Conservation (phyloP, 2,113 vertebrate genomes). For the Anolis sagrei region DNA sequence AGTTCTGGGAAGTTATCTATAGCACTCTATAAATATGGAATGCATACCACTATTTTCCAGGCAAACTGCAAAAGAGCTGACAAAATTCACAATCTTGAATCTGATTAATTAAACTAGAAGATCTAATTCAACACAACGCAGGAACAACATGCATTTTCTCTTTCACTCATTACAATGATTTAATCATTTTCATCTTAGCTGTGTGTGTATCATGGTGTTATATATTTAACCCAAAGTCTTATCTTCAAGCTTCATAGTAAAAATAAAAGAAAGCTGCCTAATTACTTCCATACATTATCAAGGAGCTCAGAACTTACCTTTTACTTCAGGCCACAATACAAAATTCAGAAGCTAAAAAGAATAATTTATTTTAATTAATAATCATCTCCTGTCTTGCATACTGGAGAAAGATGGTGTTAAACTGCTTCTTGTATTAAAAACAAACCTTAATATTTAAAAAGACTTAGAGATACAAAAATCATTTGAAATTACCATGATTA, state of each 20-base stretch:
- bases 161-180: not conserved
- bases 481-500: constrained; percentile 25
- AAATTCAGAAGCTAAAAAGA: constrained; percentile 59
- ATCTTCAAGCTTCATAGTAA: constrained; percentile 1
- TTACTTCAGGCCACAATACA: constrained; percentile 59
- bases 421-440: constrained; percentile 63
- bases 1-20: no score
- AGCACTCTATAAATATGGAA: no score
- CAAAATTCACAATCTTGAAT: fast-evolving
- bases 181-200: constrained; percentile 39
- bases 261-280: constrained; percentile 28
- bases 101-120: constrained; percentile 14
- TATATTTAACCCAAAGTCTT: constrained; percentile 44
- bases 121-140: constrained; percentile 2
- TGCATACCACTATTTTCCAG: no score
- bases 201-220: not conserved
- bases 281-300: constrained; percentile 61
- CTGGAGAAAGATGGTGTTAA: constrained; percentile 56
- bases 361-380: constrained; percentile 70
- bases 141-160: constrained; percentile 29
- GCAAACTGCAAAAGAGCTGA: not conserved
- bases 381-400: constrained; percentile 64
- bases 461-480: constrained; percentile 47
- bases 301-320: constrained; percentile 55
- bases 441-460: constrained; percentile 69